phyloP scores from a whole-genome alignment of 2,113 vertebrate species.

The Lepus timidus region DNA sequence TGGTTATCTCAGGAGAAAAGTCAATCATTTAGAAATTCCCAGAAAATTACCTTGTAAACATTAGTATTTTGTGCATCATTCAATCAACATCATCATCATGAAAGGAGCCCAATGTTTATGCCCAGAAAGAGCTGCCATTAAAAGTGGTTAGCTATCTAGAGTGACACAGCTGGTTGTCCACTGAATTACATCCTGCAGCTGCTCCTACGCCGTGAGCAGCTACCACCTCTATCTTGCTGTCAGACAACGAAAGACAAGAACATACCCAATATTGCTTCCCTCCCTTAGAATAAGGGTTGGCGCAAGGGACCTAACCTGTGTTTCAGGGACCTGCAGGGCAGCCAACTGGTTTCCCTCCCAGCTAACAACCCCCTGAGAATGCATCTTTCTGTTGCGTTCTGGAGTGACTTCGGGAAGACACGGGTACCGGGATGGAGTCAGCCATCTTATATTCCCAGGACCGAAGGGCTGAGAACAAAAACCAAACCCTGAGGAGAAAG shows the following conservation, averaged over 20 bases:
- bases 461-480: neutral
- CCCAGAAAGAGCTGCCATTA: neutral
- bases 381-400: slow-evolving; percentile 10
- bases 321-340: neutral
- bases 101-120: slow-evolving; percentile 43
- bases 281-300: neutral
- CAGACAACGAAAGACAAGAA: slow-evolving; percentile 29
- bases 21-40: neutral
- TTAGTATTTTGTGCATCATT: neutral
- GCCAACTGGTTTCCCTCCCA: neutral
- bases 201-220: neutral
- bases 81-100: neutral
- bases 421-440: neutral
- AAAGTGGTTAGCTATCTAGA: slow-evolving; percentile 31
- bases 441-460: slow-evolving; percentile 2
- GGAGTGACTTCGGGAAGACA: neutral
- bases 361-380: neutral
- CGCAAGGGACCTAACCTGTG: neutral
- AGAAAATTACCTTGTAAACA: slow-evolving; percentile 34
- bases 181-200: neutral
- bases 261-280: neutral
- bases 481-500: neutral
- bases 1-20: neutral
- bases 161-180: neutral
- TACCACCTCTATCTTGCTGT: neutral